phyloP scores from a whole-genome alignment of 2,797 vertebrate species.

The Poliocrania exsul region DNA sequence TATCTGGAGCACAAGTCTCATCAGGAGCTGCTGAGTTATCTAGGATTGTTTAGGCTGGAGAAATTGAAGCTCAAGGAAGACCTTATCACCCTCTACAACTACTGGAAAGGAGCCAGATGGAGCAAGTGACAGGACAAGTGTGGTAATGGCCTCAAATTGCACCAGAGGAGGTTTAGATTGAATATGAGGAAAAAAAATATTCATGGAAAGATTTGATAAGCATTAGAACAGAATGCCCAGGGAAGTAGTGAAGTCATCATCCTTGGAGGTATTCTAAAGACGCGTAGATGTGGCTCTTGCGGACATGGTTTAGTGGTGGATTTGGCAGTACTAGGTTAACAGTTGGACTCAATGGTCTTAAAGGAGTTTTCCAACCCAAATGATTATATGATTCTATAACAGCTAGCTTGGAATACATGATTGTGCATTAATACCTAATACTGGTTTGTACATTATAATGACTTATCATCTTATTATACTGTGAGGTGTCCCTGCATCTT shows the following conservation, averaged over 20 bases:
- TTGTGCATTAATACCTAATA: background rate
- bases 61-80: background rate
- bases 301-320: background rate
- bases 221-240: background rate
- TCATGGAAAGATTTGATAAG: background rate
- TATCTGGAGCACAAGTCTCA: background rate
- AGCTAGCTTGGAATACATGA: background rate
- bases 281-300: background rate
- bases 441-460: background rate
- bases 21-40: rapidly evolving
- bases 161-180: background rate
- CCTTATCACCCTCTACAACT: background rate
- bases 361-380: background rate
- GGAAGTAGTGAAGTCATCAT: background rate
- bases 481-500: background rate
- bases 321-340: background rate
- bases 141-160: background rate
- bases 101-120: background rate
- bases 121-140: background rate
- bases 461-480: background rate
- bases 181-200: background rate
- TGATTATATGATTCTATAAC: background rate
- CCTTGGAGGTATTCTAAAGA: background rate
- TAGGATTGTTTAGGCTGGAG: background rate
- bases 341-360: background rate